These are phyloP conservation scores for Leptinotarsa peninsularis DNA, from an alignment of 2,888 invertebrate species.

Conservation along the genomic window DNA sequence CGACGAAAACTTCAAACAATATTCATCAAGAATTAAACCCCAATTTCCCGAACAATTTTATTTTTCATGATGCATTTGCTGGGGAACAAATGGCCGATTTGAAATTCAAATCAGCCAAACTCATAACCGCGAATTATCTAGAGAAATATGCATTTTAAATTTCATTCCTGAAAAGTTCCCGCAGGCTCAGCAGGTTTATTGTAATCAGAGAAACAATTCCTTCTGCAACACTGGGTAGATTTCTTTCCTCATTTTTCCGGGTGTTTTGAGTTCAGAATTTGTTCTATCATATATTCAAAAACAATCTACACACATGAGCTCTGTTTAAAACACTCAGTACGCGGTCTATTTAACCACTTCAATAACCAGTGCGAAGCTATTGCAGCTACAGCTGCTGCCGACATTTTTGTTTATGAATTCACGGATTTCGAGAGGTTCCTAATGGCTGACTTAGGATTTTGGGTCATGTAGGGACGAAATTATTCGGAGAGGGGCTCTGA, in stretches of 20 bases:
- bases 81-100: slow-evolving; percentile 3
- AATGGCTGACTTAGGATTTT: neutral
- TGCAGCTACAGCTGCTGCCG: neutral
- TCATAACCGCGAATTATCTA: slow-evolving; percentile 4
- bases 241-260: too few species aligned
- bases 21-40: slow-evolving; percentile 17
- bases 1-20: slow-evolving; percentile 4
- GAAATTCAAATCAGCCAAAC: slow-evolving; percentile 4
- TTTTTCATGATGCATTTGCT: slow-evolving; percentile 17
- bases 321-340: neutral
- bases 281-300: too few species aligned
- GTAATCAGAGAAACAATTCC: neutral
- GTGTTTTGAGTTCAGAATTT: too few species aligned
- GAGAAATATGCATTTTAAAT: slow-evolving; percentile 14
- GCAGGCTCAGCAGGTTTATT: neutral
- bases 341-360: neutral
- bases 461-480: neutral
- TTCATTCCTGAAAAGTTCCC: slow-evolving; percentile 3
- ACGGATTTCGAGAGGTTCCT: neutral
- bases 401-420: neutral
- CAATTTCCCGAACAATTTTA: slow-evolving; percentile 5
- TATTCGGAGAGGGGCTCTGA: neutral
- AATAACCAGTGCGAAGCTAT: neutral
- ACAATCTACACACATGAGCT: too few species aligned
- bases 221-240: neutral